Evolutionary conservation across 1,140 invertebrate species (phyloP), one percentile per base, ranked within the genome.

Genomic region (Oncopodura yosiiana): DNA sequence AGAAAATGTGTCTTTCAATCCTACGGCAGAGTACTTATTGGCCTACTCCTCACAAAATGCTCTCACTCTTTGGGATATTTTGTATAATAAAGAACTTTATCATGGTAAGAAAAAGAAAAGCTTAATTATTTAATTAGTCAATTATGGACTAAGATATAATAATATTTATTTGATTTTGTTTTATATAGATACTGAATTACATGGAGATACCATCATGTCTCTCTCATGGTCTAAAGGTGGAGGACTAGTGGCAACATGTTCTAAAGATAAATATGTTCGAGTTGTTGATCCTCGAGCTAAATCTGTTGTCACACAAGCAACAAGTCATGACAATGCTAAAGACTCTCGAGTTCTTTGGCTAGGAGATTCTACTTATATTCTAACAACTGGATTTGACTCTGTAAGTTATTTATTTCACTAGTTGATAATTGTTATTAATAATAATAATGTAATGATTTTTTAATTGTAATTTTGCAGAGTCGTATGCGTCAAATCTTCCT

Each of bases 321-420:
- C 80, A 50, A 87, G 85, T 66, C 87, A 91, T 70, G 83, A 84
- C 67, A 87, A 83, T 66, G 85, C 91, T 43, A 92, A 91, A 70
- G 92, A 94, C 68, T 92, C 88, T 1, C 74, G 89, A 50, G 78
- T 92, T 2, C 81, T 90, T 0, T 95, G 89, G 87, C 71, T 94
- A 0, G 88, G 87, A 16, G 82, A 87, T 61, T 80, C 80, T 52
- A 80, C 87, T 32, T 77, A 79, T 60, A 81, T 95, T 55, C 67
- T 94, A 0, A 89, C 88, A 3, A 91, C 89, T 52, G 83, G 82
- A 66, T 75, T 78, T 66, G 70, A 71, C 64, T 66, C 66, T 45
- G 76, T 77, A 70, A 67, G 69, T 56, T 48, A 26, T 30, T 6
- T 4, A 19, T 19, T 8, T 45, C 6, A 27, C 5, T 29, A 26